Percentiles rank a stretch among this genome's conserved stretches.
These are phyloP conservation scores for Karalla daura DNA, from an alignment of 2,797 vertebrate species.

Conservation along the genomic window DNA sequence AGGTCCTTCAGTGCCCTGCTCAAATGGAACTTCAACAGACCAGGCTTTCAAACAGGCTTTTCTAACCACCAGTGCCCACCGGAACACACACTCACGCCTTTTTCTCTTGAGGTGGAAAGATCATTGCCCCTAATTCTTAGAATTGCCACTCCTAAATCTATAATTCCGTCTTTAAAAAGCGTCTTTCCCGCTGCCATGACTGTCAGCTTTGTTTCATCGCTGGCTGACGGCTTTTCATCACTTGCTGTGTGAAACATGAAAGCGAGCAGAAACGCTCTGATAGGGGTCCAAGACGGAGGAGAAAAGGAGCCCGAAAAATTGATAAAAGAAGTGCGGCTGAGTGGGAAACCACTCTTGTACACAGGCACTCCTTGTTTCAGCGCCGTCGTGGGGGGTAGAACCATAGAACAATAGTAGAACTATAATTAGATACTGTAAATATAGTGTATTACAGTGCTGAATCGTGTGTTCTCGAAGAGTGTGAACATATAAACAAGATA, in stretches of 20 bases:
- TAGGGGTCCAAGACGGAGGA: conserved; percentile 65
- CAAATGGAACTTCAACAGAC: conserved; percentile 41
- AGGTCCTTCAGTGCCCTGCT: conserved; percentile 40
- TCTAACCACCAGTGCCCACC: conserved; percentile 21
- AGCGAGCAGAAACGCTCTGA: conserved; percentile 69
- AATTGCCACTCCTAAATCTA: conserved; percentile 55
- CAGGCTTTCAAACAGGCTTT: too few species aligned
- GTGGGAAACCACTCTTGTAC: conserved; percentile 24
- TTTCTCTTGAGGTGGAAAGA: conserved; percentile 61
- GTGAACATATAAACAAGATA: background rate
- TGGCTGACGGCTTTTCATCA: conserved; percentile 63
- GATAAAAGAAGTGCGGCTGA: conserved; percentile 44
- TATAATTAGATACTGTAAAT: background rate
- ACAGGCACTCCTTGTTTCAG: conserved; percentile 55
- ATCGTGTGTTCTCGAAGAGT: background rate
- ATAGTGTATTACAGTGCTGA: background rate
- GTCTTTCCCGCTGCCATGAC: conserved; percentile 49
- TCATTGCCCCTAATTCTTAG: conserved; percentile 39
- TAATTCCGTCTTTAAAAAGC: conserved; percentile 58
- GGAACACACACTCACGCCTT: conserved; percentile 42
- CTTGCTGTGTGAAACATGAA: conserved; percentile 64
- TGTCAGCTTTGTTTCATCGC: conserved; percentile 63
- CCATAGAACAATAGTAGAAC: too few species aligned
- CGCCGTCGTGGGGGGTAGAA: conserved; percentile 5
- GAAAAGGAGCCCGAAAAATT: conserved; percentile 15